These are phyloP conservation scores for Venusia cambrica DNA, from an alignment of 2,888 invertebrate genomes.

Conservation along the genomic window DNA sequence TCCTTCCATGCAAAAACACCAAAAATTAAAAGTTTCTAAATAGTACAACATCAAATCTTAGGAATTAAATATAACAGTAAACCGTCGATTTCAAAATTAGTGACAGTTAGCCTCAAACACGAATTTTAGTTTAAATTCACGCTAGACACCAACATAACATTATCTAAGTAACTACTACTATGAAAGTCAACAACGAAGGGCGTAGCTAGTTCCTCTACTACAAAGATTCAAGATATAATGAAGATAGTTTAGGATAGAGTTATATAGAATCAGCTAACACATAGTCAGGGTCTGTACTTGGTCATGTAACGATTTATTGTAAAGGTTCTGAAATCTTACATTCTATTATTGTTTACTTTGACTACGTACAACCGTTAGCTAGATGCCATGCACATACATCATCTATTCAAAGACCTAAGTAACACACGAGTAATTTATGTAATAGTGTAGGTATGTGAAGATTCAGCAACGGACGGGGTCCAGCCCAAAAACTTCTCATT, in stretches of 20 bases:
- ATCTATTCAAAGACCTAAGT: conserved; percentile 67
- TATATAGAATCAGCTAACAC: conserved; percentile 44
- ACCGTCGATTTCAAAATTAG: conserved; percentile 64
- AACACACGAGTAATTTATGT: conserved; percentile 67
- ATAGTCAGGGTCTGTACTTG: conserved; percentile 41
- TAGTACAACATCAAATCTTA: conserved; percentile 11
- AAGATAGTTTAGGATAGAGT: conserved; percentile 49
- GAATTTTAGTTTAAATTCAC: conserved; percentile 41
- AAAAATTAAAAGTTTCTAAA: conserved; percentile 22
- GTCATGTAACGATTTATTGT: conserved; percentile 29
- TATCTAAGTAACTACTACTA: conserved; percentile 64
- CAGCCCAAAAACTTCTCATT: conserved; percentile 33
- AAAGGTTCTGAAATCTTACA: conserved; percentile 40
- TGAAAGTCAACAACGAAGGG: conserved; percentile 77
- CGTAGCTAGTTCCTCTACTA: conserved; percentile 55
- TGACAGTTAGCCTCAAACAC: conserved; percentile 62
- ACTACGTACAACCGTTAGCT: conserved; percentile 76
- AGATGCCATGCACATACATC: conserved; percentile 75
- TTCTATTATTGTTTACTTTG: conserved; percentile 73
- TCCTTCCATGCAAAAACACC: conserved; percentile 42
- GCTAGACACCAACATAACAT: conserved; percentile 73
- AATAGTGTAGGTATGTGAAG: conserved; percentile 28
- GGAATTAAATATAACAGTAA: conserved; percentile 21
- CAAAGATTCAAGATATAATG: conserved; percentile 53
- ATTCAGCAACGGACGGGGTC: conserved; percentile 49